Evolutionary conservation across 2,797 vertebrate species (phyloP), one percentile per base, ranked within the genome.

Genomic region (Echiichthys vipera): DNA sequence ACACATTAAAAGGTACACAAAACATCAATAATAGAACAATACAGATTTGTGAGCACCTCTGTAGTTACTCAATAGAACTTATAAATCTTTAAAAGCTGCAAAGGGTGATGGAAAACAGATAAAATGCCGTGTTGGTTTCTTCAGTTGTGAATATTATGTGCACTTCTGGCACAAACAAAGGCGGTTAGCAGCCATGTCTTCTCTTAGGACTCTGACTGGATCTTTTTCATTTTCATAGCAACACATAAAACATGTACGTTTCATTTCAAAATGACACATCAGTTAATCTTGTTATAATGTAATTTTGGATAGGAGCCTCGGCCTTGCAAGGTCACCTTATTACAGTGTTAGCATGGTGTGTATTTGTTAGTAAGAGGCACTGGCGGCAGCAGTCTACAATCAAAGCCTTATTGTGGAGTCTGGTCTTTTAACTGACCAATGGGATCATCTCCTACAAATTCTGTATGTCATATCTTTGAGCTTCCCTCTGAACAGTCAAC

Each of bases 11-110:
- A 71, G 34, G 34, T 47, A 25, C 50, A 67, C 27, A 74, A 64
- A 72, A 69, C 74, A 65, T 69, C 64, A 68, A 50, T 72, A 74
- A 73, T 34, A 30, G 49, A 83, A 77, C 53, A 73, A 40, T 43
- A n/a, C 9, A 50, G n/a, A 67, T 84, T 5, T 57, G 56, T 42
- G 36, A 70, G 63, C 54, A 46, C 36, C 50, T 59, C 45, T 64
- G 40, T 69, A 36, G 59, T 57, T 65, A 40, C 46, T 70, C 18
- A 30, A 34, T 61, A 53, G 7, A 58, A 63, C 14, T 0, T 3
- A 17, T 43, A 24, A 49, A 56, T 82, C 45, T 58, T 49, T 37
- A 24, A 15, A 29, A 4, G 7, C 30, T 66, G 42, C 36, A 9
- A 5, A 30, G 32, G 18, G 22, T 25, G 12, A 36, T 34, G 36